A percentile compares a stretch with the other conserved stretches of the same genome.
Evolutionary conservation across 2,113 vertebrate species (phyloP).

Genomic region (Perca flavescens): DNA sequence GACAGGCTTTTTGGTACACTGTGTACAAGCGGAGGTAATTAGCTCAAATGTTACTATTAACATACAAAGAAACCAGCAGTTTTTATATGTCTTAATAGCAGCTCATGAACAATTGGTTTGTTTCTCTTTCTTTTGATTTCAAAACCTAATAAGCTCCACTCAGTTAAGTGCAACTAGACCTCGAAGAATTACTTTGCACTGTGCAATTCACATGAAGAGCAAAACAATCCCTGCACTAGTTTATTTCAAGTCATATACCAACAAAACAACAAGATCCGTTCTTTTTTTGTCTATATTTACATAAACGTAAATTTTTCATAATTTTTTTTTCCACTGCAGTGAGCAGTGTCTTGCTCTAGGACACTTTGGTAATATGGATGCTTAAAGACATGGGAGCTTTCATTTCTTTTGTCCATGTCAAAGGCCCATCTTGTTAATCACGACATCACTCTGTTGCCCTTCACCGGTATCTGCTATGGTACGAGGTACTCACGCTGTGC

Average conservation of each 20-base stretch:
- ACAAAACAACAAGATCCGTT: not conserved
- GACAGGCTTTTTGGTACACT: conserved; percentile 29
- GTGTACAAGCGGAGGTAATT: conserved; percentile 32
- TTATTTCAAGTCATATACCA: not conserved
- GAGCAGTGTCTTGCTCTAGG: not conserved
- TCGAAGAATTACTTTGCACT: not conserved
- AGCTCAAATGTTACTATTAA: conserved; percentile 57
- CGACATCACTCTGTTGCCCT: not conserved
- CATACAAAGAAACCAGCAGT: conserved; percentile 36
- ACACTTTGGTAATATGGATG: not conserved
- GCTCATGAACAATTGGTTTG: not conserved
- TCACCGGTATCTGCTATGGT: not conserved
- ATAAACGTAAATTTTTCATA: too few relatives aligned
- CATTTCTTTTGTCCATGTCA: not conserved
- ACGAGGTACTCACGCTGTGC: conserved; percentile 91
- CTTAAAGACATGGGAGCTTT: not conserved
- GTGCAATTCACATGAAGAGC: not conserved
- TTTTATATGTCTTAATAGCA: conserved; percentile 2
- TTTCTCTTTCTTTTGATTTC: not conserved
- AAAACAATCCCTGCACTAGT: not conserved
- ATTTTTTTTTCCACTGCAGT: too few relatives aligned
- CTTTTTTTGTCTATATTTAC: not conserved
- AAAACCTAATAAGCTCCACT: not conserved
- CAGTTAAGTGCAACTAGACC: not conserved
- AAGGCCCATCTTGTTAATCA: conserved; percentile 3